Evolutionary conservation across 2,797 vertebrate genomes (phyloP).

Genomic region (Neomorphus geoffroyi): DNA sequence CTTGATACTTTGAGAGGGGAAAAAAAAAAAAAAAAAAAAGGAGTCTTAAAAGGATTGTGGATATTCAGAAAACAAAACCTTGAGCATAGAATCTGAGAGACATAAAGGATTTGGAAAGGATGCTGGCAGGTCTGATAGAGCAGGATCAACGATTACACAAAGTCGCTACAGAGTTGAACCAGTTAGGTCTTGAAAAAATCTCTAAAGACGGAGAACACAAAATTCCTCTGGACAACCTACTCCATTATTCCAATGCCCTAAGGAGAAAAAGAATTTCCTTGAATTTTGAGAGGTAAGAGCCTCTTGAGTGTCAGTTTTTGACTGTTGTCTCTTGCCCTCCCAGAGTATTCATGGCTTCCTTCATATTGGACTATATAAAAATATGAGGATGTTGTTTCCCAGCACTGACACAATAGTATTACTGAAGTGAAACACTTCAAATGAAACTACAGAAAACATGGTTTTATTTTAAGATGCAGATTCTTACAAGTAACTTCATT

Average conservation of each 20-base stretch:
- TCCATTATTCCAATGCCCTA: background rate
- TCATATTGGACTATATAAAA: background rate
- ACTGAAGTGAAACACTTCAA: background rate
- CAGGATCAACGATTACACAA: background rate
- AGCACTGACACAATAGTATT: background rate
- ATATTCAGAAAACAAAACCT: background rate
- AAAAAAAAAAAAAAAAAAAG: background rate
- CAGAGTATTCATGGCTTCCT: background rate
- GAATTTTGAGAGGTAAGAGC: background rate
- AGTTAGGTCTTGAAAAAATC: background rate
- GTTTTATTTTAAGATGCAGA: background rate
- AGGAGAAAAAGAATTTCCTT: background rate
- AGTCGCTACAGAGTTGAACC: background rate
- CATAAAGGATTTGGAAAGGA: background rate
- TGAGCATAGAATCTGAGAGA: background rate
- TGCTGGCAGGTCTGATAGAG: background rate
- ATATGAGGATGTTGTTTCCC: background rate
- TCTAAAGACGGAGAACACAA: background rate
- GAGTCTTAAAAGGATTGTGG: background rate
- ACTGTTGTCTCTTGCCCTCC: background rate
- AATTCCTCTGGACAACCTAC: background rate
- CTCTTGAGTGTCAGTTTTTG: background rate
- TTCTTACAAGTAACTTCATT: background rate
- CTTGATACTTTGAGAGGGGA: background rate
- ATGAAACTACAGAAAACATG: background rate